Base-by-base conservation (phyloP, 53 echinoderm and acorn worm species). In the Arbacia lixula region DNA sequence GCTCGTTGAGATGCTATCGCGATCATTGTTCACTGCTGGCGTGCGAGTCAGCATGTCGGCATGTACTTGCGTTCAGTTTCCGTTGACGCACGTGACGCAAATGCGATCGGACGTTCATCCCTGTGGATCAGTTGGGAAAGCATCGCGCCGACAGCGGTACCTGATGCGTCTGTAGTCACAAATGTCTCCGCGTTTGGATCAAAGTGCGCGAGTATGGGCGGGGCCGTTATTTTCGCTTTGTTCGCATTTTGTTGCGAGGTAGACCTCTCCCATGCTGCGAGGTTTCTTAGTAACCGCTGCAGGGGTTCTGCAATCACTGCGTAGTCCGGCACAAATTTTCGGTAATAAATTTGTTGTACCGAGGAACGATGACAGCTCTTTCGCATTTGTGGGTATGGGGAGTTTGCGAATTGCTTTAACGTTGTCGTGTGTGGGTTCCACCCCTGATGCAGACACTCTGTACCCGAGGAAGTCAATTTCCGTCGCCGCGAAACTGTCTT, bases 81-180 rank as follows among this genome's bases (percentile, higher is more conserved):
- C 6, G 86, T 38, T 29, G 86, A 46, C 63, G 71, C 64, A 34
- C 86, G 49, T 12, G 82, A 86, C 2, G 83, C 73, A 53, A 84
- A 90, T 31, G 90, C 86, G 31, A 90, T 66, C 12, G 90, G 86
- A 26, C 85, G 60, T 42, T 76, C 86, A 37, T 12, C 38, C 1
- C 89, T 85, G 5, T 85, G 54, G 20, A 90, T 55, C 51, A 14
- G 21, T 71, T 86, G 81, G 19, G 90, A 85, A 8, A 85, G 36
- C 21, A 90, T 86, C 1, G 86, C 90, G 9, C 90, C 90, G 3
- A 90, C 10, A 22, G 85, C 89, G 12, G 34, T 58, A 0, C 33
- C 89, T 20, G 80, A 89, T 41, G 85, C 89, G 46, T 89, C 85
- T 6, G 89, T 85, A 5, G 89, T 89, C 24, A 85, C 85, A 17